These are phyloP conservation scores for Lucinisca nassula DNA, from an alignment of 2,888 invertebrate genomes.

Conservation along the genomic window DNA sequence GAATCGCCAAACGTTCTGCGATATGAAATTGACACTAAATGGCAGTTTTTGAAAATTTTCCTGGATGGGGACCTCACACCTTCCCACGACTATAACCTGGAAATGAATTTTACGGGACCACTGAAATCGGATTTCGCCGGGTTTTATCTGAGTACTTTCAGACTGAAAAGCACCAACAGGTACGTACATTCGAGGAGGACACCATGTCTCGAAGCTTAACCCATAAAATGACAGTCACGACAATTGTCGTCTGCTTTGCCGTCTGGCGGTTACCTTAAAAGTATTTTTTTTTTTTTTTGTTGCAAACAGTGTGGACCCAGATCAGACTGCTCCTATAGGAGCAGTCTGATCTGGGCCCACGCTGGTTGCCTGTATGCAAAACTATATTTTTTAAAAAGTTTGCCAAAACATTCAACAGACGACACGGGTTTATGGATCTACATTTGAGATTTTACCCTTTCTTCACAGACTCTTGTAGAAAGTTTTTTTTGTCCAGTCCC, in stretches of 20 bases:
- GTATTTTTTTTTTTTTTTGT: too few species aligned
- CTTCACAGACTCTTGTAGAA: too few species aligned
- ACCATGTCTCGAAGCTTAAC: too few species aligned
- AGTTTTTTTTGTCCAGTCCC: too few species aligned
- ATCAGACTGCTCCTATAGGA: background rate
- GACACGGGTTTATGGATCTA: too few species aligned
- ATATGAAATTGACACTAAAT: constrained; percentile 53
- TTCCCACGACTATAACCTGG: constrained; percentile 91
- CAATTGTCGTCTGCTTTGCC: too few species aligned
- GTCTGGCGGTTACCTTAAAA: too few species aligned
- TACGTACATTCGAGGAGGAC: background rate
- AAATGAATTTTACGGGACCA: constrained; percentile 92
- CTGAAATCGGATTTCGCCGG: constrained; percentile 89
- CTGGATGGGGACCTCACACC: constrained; percentile 90
- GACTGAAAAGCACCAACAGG: constrained; percentile 19
- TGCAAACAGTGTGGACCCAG: background rate
- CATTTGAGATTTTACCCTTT: too few species aligned
- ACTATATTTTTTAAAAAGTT: too few species aligned
- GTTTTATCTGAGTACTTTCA: constrained; percentile 70
- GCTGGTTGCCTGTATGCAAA: too few species aligned
- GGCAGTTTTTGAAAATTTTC: constrained; percentile 89
- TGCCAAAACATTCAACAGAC: too few species aligned
- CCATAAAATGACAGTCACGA: too few species aligned
- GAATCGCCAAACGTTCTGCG: background rate
- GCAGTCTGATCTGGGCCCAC: background rate